Base-by-base conservation (phyloP, 2,797 vertebrate species). In the Sarcophilus harrisii region DNA sequence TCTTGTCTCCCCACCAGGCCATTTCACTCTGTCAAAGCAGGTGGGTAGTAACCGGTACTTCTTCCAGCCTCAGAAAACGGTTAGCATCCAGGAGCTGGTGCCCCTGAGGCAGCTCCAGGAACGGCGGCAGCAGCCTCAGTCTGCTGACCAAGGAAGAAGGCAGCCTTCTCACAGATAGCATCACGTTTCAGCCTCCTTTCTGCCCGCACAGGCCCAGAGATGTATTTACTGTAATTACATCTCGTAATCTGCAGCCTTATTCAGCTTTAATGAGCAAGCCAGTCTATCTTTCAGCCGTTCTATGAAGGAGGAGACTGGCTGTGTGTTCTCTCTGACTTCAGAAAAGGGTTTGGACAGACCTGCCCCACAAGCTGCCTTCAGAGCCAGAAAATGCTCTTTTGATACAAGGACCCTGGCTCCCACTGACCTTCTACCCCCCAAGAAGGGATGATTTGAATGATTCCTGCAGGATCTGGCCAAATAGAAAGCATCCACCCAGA, bases 241-340 rank as follows among this genome's bases (percentile, higher is more conserved):
- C 57, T 57, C 92, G n/a, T 95, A 21, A 91, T 93, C 90, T 32
- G 73, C 45, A 59, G 81, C 91, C 62, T 91, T 29, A 9, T 60
- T 93, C 11, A 54, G 32, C 52, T 92, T 45, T 93, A 90, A 94
- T 93, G 93, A 95, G 91, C 11, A 28, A 95, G 58, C 54, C 28
- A 54, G 81, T 49, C 49, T 91, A 93, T 90, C 60, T 62, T 30
- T 28, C 0, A 45, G 29, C 73, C 73, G 45, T 96, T 21, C 29
- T 91, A 57, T 0, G 9, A n/a, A 45, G 91, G 0, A 8, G 55
- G 90, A 90, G 10, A 58, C 55, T 66, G 54, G 54, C 27, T 81
- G 2, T 90, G 91, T 73, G 92, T 45, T 81, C 73, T 45, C 73
- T 81, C 73, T 55, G 12, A 8, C 54, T 90, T 1, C 45, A 32